Base-by-base conservation (phyloP, 2,797 vertebrate genomes). In the Malurus leucopterus region DNA sequence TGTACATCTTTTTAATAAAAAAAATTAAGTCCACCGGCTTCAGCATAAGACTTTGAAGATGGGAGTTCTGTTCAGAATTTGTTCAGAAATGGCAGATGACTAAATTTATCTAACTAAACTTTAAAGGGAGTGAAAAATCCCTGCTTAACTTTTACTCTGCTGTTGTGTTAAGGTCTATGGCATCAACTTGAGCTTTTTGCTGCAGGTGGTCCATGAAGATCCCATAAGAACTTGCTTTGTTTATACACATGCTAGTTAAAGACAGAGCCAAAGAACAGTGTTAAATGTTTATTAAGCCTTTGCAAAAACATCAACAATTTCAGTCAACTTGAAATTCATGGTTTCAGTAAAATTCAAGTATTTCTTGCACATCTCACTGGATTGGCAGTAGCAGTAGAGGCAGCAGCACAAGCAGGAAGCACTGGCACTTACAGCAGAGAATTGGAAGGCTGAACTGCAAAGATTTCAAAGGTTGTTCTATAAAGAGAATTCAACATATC, bases 201-300 rank as follows among this genome's bases (percentile, higher is more conserved):
- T 64, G 13, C 1, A 0, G 29, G 27, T 59, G 24, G 38, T 41
- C 41, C n/a, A 22, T 8, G 23, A 88, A 51, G 44, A 85, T 32
- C n/a, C 34, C 10, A 0, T 8, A 41, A 57, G 20, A 83, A 26
- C 15, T 57, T 34, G 6, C 4, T 89, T 92, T 84, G 30, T 88
- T 90, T 92, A 63, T 32, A 46, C 22, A 59, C 30, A 41, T 24
- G 44, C 3, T 5, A 61, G 24, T 68, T 57, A 84, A 65, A 91
- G 41, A 86, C 2, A 68, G 55, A 92, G 40, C 8, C 73, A 61
- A 92, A 86, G 54, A 86, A 26, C 9, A 78, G 30, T 10, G 55
- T 68, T 73, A 70, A 70, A 78, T 40, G 30, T 94, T 93, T 95
- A 95, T 93, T 94, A 86, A 86, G 67, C 49, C 34, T 82, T 82